Conservation (phyloP, 2,888 invertebrate species). For the Liopterus haemorrhoidalis region DNA sequence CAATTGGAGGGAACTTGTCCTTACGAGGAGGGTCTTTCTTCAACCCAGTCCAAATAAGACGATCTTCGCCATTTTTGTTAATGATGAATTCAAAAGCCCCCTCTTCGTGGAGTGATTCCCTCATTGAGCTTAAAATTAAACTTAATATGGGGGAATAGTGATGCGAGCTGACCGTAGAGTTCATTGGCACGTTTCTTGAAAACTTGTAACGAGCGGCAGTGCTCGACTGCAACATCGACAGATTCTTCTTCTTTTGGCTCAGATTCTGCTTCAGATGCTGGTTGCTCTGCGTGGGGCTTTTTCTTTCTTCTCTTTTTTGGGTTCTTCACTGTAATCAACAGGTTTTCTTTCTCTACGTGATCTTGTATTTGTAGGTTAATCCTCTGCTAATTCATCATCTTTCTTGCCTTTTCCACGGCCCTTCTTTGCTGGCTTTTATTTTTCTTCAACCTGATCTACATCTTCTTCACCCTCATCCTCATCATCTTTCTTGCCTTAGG, state of each 20-base stretch:
- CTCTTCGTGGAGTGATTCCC: constrained; percentile 6
- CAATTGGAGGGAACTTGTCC: constrained; percentile 9
- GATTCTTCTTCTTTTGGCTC: no score
- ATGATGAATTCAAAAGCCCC: constrained; percentile 14
- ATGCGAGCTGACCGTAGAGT: constrained; percentile 9
- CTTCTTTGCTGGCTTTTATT: constrained; percentile 9
- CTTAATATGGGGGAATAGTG: constrained; percentile 1
- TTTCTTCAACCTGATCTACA: constrained; percentile 1
- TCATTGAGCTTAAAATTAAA: constrained; percentile 8
- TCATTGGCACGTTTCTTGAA: constrained; percentile 14
- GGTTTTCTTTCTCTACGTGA: background rate
- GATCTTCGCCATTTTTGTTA: background rate
- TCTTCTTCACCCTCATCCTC: constrained; percentile 5
- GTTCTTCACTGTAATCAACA: no score
- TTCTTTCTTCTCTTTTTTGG: no score
- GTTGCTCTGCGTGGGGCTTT: no score
- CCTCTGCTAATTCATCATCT: background rate
- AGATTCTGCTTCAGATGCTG: no score
- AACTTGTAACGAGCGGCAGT: constrained; percentile 20
- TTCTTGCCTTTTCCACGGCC: constrained; percentile 10
- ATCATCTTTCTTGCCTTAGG: background rate
- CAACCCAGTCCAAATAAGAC: constrained; percentile 14
- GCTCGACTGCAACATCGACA: constrained; percentile 12
- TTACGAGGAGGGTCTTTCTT: constrained; percentile 13
- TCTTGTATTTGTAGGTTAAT: background rate